These are phyloP conservation scores for Rhipidura dahli DNA, from an alignment of 2,113 vertebrate species.

Conservation along the genomic window DNA sequence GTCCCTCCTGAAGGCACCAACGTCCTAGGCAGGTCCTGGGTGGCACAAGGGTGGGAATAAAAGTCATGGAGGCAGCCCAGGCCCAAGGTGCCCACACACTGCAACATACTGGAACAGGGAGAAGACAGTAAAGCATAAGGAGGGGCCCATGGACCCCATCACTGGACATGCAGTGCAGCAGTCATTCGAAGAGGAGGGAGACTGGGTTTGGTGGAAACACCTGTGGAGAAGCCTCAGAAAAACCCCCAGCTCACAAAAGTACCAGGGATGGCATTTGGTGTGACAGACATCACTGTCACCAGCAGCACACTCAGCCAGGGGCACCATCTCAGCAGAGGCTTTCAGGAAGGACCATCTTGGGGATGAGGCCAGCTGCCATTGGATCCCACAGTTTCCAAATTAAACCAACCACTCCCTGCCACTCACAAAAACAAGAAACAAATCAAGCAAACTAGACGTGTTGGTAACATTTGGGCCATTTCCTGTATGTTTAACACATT, in stretches of 20 bases:
- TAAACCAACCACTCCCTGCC: neutral
- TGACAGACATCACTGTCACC: neutral
- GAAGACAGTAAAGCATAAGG: neutral
- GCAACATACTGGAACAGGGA: neutral
- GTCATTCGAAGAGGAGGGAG: neutral
- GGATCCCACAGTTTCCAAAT: neutral
- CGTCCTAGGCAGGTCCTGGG: neutral
- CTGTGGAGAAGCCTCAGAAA: neutral
- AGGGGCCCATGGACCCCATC: neutral
- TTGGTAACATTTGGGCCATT: constrained; percentile 52
- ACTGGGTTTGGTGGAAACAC: neutral
- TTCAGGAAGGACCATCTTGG: neutral
- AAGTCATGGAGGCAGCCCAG: neutral
- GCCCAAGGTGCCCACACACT: neutral
- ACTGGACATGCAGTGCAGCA: neutral
- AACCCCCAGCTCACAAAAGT: neutral
- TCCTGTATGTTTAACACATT: constrained; percentile 64
- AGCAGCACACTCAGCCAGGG: neutral
- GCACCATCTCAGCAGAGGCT: neutral
- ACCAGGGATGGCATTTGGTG: neutral
- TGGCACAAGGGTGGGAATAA: neutral
- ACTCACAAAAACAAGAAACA: neutral
- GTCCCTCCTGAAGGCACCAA: neutral
- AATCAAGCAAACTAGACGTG: constrained; percentile 27
- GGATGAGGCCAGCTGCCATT: neutral